Evolutionary conservation across 2,888 invertebrate species (phyloP).

Genomic region (Rotaria macrura): DNA sequence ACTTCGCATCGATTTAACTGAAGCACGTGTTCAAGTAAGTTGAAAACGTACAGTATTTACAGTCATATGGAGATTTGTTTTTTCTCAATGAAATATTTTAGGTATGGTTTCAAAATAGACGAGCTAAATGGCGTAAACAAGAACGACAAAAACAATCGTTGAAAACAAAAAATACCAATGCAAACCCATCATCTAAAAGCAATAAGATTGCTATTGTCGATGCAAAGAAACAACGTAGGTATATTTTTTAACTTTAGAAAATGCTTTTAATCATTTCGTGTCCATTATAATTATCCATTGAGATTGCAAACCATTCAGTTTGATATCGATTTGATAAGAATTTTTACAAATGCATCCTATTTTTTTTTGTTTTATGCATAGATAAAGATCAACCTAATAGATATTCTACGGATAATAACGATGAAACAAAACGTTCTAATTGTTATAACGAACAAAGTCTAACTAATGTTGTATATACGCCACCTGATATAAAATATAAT

Average conservation of each 20-base stretch:
- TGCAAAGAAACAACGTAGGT: background rate
- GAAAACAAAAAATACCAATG: background rate
- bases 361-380: background rate
- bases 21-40: constrained; percentile 31
- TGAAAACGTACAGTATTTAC: too few relatives aligned
- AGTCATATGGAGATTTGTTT: too few relatives aligned
- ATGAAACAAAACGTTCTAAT: background rate
- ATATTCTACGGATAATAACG: background rate
- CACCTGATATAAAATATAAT: background rate
- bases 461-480: background rate
- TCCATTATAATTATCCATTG: too few relatives aligned
- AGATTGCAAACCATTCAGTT: too few relatives aligned
- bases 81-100: background rate
- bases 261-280: too few relatives aligned
- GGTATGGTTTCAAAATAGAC: constrained; percentile 15
- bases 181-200: background rate
- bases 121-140: constrained; percentile 11
- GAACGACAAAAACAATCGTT: constrained; percentile 9
- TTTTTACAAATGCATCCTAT: too few relatives aligned
- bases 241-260: background rate
- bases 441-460: background rate
- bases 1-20: constrained; percentile 26
- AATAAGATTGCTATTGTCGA: background rate
- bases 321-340: too few relatives aligned
- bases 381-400: background rate